Evolutionary conservation across 2,888 invertebrate genomes (phyloP).

Genomic region (Drosophila meridiana): DNA sequence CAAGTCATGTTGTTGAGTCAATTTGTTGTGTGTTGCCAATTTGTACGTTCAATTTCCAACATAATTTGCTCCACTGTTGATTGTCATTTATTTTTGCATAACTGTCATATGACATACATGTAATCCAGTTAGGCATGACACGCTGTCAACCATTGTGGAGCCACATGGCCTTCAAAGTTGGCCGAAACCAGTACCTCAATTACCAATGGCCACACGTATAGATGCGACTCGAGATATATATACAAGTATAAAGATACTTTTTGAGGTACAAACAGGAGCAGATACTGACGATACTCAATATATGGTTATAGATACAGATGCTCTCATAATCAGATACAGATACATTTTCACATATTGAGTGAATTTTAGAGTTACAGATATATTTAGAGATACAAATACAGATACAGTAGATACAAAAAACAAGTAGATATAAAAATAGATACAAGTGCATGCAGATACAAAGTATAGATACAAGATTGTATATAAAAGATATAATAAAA

Average conservation of each 20-base stretch:
- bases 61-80: neutral
- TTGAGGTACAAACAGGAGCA: neutral
- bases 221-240: neutral
- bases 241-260: neutral
- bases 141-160: slow-evolving; percentile 27
- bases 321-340: neutral
- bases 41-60: slow-evolving; percentile 16
- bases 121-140: slow-evolving; percentile 40
- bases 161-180: slow-evolving; percentile 52
- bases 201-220: slow-evolving; percentile 40
- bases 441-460: neutral
- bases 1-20: slow-evolving; percentile 41
- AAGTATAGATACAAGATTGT: slow-evolving; percentile 8
- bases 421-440: neutral
- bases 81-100: slow-evolving; percentile 46
- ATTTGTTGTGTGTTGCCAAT: slow-evolving; percentile 1
- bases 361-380: neutral
- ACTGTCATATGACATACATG: slow-evolving; percentile 35
- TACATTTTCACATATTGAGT: neutral
- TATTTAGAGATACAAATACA: neutral
- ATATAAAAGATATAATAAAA: too few species aligned
- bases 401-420: neutral
- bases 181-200: slow-evolving; percentile 40
- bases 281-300: neutral
- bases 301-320: neutral